These are phyloP conservation scores for Lepidochrysops patricia DNA, from an alignment of 2,888 invertebrate genomes.

Conservation along the genomic window DNA sequence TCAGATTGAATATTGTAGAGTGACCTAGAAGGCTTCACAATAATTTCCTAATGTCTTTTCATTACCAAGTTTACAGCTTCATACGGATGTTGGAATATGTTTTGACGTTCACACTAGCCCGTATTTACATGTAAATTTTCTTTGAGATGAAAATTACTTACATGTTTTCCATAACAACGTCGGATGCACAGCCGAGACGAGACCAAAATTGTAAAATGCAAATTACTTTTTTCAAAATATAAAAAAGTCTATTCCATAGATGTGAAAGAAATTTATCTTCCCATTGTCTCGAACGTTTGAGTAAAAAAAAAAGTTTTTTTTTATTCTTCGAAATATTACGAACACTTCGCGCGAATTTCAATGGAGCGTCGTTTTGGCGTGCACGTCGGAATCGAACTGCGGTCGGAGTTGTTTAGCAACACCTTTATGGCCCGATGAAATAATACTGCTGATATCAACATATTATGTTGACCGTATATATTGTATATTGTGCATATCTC, in stretches of 20 bases:
- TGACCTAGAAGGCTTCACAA: not conserved
- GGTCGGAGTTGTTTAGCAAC: slow-evolving; percentile 33
- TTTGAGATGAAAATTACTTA: slow-evolving; percentile 37
- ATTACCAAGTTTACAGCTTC: not conserved
- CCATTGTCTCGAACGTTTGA: slow-evolving; percentile 27
- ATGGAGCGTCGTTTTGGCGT: slow-evolving; percentile 32
- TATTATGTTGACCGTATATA: slow-evolving; percentile 26
- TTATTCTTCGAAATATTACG: slow-evolving; percentile 24
- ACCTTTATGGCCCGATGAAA: slow-evolving; percentile 32
- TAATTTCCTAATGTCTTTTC: not conserved
- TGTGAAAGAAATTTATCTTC: slow-evolving; percentile 27
- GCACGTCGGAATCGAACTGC: slow-evolving; percentile 40
- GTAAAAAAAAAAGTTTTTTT: slow-evolving; percentile 23
- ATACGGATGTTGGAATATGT: slow-evolving; percentile 1
- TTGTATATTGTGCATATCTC: slow-evolving; percentile 15
- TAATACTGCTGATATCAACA: not conserved
- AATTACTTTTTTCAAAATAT: slow-evolving; percentile 21
- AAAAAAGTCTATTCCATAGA: slow-evolving; percentile 14
- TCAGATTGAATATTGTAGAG: not conserved
- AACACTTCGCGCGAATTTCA: slow-evolving; percentile 40
- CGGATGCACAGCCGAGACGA: slow-evolving; percentile 31
- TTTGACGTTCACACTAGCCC: not conserved
- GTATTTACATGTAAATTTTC: slow-evolving; percentile 5
- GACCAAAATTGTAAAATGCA: slow-evolving; percentile 31
- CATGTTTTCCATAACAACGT: slow-evolving; percentile 40